A percentile compares a stretch with the other conserved stretches of the same genome.
Evolutionary conservation across 2,797 vertebrate genomes (phyloP).

Genomic region (Kryptolebias ocellatus): DNA sequence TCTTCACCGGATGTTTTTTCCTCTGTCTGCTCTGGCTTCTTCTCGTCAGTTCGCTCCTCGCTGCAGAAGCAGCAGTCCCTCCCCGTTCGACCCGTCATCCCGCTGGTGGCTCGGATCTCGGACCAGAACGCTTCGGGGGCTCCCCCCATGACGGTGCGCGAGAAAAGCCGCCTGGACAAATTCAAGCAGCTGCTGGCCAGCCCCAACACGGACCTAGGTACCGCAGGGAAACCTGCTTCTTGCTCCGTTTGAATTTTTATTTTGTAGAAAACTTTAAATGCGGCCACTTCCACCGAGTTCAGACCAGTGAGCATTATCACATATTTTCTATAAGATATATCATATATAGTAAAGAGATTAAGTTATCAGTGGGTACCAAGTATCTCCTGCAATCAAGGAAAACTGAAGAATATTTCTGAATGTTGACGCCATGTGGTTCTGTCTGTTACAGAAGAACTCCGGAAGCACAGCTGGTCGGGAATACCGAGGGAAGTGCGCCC

Average conservation of each 20-base stretch:
- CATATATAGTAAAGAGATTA: too few species aligned
- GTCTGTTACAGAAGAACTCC: slow-evolving; percentile 88
- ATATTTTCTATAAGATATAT: too few species aligned
- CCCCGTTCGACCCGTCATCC: slow-evolving; percentile 92
- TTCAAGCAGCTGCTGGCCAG: slow-evolving; percentile 93
- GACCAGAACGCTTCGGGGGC: slow-evolving; percentile 98
- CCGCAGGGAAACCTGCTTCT: neutral
- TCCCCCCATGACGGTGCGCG: slow-evolving; percentile 93
- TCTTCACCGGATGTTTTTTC: neutral
- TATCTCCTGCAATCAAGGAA: too few species aligned
- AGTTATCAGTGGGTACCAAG: too few species aligned
- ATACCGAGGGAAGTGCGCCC: slow-evolving; percentile 95
- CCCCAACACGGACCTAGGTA: slow-evolving; percentile 94
- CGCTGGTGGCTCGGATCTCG: slow-evolving; percentile 94
- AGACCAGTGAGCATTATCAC: too few species aligned
- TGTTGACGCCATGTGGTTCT: slow-evolving; percentile 1
- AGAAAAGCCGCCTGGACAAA: slow-evolving; percentile 95
- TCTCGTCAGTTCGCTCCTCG: slow-evolving; percentile 75
- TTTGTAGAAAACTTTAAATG: too few species aligned
- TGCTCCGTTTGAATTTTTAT: too few species aligned
- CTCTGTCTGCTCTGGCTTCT: neutral
- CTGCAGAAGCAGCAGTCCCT: slow-evolving; percentile 95
- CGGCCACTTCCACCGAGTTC: too few species aligned
- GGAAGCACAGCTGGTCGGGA: slow-evolving; percentile 97
- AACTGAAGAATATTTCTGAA: too few species aligned